Evolutionary conservation across 2,113 vertebrate species (phyloP).

Genomic region (Riparia riparia): DNA sequence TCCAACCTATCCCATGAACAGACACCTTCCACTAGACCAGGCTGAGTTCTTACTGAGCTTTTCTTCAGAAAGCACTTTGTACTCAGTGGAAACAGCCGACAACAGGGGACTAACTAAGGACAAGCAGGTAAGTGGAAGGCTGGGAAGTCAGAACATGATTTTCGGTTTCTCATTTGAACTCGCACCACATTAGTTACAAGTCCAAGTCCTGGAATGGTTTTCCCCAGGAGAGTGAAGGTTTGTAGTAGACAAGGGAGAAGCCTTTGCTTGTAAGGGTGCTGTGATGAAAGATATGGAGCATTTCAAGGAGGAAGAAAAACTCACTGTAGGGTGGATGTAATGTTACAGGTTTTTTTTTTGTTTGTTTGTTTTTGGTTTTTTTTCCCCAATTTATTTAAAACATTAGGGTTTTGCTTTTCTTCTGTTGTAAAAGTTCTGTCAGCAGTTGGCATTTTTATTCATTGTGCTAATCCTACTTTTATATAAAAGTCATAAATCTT

Average conservation of each 20-base stretch:
- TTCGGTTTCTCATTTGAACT: not conserved
- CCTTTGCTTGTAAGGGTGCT: conserved; percentile 12
- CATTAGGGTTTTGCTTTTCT: not conserved
- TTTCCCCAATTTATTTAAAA: not conserved
- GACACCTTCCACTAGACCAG: not conserved
- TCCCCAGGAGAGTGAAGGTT: not conserved
- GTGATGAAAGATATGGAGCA: not conserved
- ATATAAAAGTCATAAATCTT: conserved; percentile 62
- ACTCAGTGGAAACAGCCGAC: not conserved
- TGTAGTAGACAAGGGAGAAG: not conserved
- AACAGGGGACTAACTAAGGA: not conserved
- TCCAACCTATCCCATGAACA: not conserved
- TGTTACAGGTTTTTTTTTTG: not conserved
- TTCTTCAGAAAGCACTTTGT: not conserved
- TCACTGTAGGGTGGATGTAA: not conserved
- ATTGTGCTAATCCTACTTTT: conserved; percentile 59
- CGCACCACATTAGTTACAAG: not conserved
- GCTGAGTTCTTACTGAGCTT: not conserved
- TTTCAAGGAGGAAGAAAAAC: not conserved
- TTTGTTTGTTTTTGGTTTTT: not conserved
- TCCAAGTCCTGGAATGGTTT: not conserved
- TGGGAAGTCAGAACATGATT: not conserved
- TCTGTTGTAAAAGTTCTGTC: conserved; percentile 2
- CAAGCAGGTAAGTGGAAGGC: not conserved
- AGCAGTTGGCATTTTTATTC: conserved; percentile 35